Evolutionary conservation across 2,797 vertebrate species (phyloP), one percentile per base, ranked within the genome.

Genomic region (Gambusia yucatana): DNA sequence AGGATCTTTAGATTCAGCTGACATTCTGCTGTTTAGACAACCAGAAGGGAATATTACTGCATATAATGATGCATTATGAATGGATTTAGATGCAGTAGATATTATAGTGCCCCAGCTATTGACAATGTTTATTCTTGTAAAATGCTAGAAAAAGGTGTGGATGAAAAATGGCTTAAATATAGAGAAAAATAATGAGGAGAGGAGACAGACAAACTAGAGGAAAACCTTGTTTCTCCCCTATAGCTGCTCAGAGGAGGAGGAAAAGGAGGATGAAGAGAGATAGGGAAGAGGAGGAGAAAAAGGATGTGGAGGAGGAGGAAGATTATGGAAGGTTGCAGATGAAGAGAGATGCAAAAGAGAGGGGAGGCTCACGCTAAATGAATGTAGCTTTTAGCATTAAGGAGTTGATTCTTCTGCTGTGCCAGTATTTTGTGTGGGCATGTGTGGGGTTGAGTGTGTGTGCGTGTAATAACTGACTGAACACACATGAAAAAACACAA

Each of bases 371-470:
- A 90, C 70, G 79, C 84, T 91, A 87, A 91, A 92, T 92, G 85
- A 92, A 89, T 90, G 89, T 89, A 86, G 87, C 87, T 92, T 88
- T 88, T 79, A 93, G 88, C 74, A 0, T 88, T 82, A 65, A 86
- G 84, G 81, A 92, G 87, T 85, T 82, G 59, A 81, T 88, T 82
- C 65, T 80, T 87, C 83, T 81, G 79, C 82, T 87, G 81, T 78
- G 89, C 63, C 76, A 59, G 79, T 78, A 72, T 50, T 77, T 73
- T 79, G 76, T 28, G 47, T 74, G 63, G 8, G n/a, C 25, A 25
- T 1, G 41, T 2, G 14, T 1, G 25, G 9, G 17, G 11, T 8
- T 11, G 30, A 17, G 4, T 33, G 61, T 36, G 61, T 6, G 41
- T 13, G 65, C 25, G 48, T 22, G 48, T 22, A 20, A 22, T 69